Evolutionary conservation across 2,888 invertebrate genomes (phyloP).

Genomic region (Adelphocoris suturalis): DNA sequence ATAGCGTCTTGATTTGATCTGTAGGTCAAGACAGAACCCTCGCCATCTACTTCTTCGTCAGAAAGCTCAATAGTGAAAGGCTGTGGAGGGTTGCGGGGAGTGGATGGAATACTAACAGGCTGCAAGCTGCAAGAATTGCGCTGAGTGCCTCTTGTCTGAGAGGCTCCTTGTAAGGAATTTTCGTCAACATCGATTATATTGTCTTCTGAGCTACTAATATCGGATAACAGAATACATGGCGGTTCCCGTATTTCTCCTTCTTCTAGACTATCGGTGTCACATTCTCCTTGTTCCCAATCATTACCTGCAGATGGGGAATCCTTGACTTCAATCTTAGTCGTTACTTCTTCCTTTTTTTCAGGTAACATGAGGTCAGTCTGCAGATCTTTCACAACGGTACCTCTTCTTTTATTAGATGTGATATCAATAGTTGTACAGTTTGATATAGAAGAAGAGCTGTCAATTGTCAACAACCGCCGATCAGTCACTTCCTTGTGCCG

Average conservation of each 20-base stretch:
- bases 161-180: background rate
- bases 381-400: background rate
- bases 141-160: background rate
- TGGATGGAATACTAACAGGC: background rate
- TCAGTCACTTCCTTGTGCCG: background rate
- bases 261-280: slow-evolving; percentile 54
- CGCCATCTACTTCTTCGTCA: background rate
- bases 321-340: background rate
- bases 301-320: background rate
- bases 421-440: background rate
- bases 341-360: background rate
- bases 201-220: slow-evolving; percentile 24
- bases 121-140: background rate
- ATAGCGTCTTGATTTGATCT: background rate
- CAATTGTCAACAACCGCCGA: background rate
- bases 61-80: background rate
- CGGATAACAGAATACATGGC: background rate
- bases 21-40: background rate
- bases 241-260: slow-evolving; percentile 58
- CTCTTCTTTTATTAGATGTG: background rate
- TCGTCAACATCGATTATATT: background rate
- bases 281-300: background rate
- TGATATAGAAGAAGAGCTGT: background rate
- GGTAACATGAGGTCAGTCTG: background rate
- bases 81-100: background rate